Evolutionary conservation across 2,888 invertebrate species (phyloP).

Genomic region (Blera fallax): DNA sequence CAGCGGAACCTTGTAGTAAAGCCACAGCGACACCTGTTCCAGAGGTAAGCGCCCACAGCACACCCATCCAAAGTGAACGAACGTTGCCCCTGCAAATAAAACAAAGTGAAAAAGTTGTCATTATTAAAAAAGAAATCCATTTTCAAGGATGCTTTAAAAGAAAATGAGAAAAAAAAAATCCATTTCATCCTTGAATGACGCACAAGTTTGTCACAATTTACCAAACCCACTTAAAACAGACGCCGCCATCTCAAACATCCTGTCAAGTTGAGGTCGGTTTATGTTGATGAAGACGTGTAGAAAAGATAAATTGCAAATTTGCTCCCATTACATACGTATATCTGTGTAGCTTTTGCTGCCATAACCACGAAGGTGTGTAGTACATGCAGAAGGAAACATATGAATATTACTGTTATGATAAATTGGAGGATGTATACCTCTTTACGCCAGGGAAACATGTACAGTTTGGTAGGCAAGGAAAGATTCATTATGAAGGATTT

Average conservation of each 20-base stretch:
- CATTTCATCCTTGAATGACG: slow-evolving; percentile 55
- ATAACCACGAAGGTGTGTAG: background rate
- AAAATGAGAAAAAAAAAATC: background rate
- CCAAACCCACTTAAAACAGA: background rate
- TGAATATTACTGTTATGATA: background rate
- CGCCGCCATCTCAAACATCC: background rate
- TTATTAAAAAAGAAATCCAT: background rate
- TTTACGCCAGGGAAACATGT: background rate
- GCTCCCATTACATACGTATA: background rate
- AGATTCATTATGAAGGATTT: too few relatives aligned
- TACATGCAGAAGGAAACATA: background rate
- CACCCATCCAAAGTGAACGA: slow-evolving; percentile 89
- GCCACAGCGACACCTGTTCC: slow-evolving; percentile 92
- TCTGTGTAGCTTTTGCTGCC: background rate
- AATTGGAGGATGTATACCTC: background rate
- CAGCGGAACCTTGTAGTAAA: slow-evolving; percentile 91
- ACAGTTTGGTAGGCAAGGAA: background rate
- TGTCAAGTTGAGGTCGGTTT: slow-evolving; percentile 4
- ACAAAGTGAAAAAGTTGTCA: slow-evolving; percentile 2
- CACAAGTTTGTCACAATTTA: background rate
- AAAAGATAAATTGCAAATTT: slow-evolving; percentile 9
- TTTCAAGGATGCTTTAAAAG: background rate
- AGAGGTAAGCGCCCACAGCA: slow-evolving; percentile 88
- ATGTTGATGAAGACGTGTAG: slow-evolving; percentile 27
- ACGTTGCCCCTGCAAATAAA: slow-evolving; percentile 85